These are phyloP conservation scores for Halcyon badia DNA, from an alignment of 2,797 vertebrate genomes.

Conservation along the genomic window DNA sequence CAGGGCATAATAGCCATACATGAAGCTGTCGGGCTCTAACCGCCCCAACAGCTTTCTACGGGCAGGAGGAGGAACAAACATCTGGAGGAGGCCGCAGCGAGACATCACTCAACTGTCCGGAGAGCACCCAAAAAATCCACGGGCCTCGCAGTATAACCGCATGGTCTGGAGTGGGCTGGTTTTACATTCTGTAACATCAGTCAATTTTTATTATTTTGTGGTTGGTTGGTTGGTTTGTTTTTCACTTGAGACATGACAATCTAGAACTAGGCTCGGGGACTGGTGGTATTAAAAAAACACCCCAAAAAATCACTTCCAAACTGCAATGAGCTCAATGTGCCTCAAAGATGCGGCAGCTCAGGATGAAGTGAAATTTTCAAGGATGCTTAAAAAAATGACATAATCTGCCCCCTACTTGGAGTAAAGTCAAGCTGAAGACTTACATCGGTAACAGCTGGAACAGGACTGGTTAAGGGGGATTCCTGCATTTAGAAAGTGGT, in stretches of 20 bases:
- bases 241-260: constrained; percentile 40
- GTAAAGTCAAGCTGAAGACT: constrained; percentile 64
- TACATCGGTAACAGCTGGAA: constrained; percentile 55
- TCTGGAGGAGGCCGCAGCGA: constrained; percentile 51
- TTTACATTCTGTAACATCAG: constrained; percentile 60
- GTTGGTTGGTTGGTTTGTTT: neutral
- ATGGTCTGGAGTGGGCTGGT: constrained; percentile 77
- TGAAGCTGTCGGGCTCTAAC: constrained; percentile 21
- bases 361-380: constrained; percentile 54
- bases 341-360: constrained; percentile 65
- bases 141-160: constrained; percentile 64
- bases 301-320: constrained; percentile 43
- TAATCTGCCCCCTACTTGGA: constrained; percentile 15
- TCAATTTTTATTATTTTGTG: neutral
- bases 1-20: constrained; percentile 49
- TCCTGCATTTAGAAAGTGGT: neutral
- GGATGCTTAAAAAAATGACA: constrained; percentile 54
- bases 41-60: constrained; percentile 54
- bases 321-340: constrained; percentile 65
- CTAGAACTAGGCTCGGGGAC: constrained; percentile 62
- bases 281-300: neutral
- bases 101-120: constrained; percentile 19
- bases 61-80: constrained; percentile 17
- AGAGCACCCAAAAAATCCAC: constrained; percentile 66
- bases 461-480: neutral